Percentiles rank a stretch among this genome's conserved stretches.
These are phyloP conservation scores for Bombus consobrinus DNA, from an alignment of 1,140 invertebrate genomes.

Conservation along the genomic window DNA sequence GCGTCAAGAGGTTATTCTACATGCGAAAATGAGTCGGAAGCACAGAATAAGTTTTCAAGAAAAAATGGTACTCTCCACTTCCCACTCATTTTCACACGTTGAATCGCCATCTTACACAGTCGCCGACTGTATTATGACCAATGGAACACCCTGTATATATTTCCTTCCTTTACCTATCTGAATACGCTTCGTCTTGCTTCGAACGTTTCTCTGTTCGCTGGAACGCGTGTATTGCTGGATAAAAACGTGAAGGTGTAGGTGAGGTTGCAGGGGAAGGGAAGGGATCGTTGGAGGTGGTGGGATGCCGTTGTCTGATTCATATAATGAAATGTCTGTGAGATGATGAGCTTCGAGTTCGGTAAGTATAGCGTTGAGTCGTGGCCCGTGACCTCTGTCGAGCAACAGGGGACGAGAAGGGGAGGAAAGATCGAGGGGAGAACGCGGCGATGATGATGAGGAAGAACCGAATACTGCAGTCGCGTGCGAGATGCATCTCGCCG, in stretches of 20 bases:
- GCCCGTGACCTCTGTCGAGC: constrained; percentile 74
- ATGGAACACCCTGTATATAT: not conserved
- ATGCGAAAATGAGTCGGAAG: too few relatives aligned
- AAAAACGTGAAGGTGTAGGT: not conserved
- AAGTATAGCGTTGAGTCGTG: constrained; percentile 80
- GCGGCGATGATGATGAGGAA: not conserved
- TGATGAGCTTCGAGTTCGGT: constrained; percentile 77
- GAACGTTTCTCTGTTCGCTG: not conserved
- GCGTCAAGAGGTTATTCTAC: too few relatives aligned
- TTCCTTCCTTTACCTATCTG: constrained; percentile 3
- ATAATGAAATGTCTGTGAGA: constrained; percentile 81
- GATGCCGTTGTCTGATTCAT: constrained; percentile 78
- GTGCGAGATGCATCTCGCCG: constrained; percentile 61
- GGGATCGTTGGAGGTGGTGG: constrained; percentile 61
- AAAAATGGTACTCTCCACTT: too few relatives aligned
- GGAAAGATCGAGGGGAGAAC: not conserved
- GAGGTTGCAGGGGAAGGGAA: not conserved
- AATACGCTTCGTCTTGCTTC: not conserved
- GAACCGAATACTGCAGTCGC: constrained; percentile 54
- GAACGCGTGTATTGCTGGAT: not conserved
- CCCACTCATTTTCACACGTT: too few relatives aligned
- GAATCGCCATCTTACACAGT: too few relatives aligned
- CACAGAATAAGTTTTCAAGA: too few relatives aligned
- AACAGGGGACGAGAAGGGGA: constrained; percentile 1
- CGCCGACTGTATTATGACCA: too few relatives aligned